phyloP scores from a whole-genome alignment of 1,140 invertebrate species.

The Drosophila nebulosa region DNA sequence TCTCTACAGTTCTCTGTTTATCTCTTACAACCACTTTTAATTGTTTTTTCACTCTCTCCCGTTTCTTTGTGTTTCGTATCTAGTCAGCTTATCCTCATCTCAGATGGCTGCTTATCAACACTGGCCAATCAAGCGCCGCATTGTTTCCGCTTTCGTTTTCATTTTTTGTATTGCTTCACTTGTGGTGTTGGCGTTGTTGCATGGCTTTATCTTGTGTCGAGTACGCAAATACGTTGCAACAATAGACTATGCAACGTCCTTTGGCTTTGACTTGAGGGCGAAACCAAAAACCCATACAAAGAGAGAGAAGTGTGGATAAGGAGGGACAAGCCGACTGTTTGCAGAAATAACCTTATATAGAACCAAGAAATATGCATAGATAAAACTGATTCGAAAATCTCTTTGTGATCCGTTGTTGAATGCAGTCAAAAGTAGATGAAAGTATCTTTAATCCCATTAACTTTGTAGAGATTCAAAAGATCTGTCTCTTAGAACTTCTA shows the following conservation, averaged over 20 bases:
- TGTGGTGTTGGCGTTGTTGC: background rate
- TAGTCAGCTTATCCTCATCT: constrained; percentile 42
- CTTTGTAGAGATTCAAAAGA: too few species aligned
- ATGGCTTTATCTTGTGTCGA: background rate
- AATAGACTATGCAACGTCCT: constrained; percentile 18
- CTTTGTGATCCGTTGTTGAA: too few species aligned
- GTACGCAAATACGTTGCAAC: constrained; percentile 1
- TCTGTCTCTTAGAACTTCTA: too few species aligned
- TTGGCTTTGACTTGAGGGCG: background rate
- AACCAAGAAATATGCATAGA: too few species aligned
- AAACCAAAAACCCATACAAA: too few species aligned
- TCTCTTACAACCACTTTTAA: background rate
- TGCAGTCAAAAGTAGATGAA: too few species aligned
- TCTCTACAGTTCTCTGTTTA: constrained; percentile 1
- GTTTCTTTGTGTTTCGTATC: background rate
- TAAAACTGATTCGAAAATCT: too few species aligned
- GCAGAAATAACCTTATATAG: too few species aligned
- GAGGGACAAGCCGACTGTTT: too few species aligned
- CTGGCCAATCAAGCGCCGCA: constrained; percentile 59
- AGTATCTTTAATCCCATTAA: too few species aligned
- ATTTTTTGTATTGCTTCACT: constrained; percentile 13
- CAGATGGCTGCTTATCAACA: constrained; percentile 46
- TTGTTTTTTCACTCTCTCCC: constrained; percentile 37
- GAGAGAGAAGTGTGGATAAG: too few species aligned
- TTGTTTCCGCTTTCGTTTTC: constrained; percentile 57